These are phyloP conservation scores for Apodemus speciosus DNA, from an alignment of 2,113 vertebrate genomes.

Conservation along the genomic window DNA sequence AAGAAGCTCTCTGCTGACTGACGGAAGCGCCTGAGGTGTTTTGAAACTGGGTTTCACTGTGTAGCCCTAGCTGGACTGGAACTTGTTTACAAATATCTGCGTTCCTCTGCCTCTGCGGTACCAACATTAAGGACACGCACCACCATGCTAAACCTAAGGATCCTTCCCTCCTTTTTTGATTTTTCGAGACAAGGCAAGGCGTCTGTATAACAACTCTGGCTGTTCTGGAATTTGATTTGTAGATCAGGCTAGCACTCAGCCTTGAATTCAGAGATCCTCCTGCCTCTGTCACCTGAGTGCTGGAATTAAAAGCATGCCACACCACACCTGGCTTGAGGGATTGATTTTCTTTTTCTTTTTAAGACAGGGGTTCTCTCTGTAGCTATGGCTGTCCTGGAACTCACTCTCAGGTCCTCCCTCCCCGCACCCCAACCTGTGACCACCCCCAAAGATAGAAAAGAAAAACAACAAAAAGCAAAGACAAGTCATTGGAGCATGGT, in stretches of 20 bases:
- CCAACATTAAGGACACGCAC: not conserved
- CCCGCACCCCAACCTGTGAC: not conserved
- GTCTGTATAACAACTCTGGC: not conserved
- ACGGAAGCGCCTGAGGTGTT: not conserved
- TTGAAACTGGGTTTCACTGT: not conserved
- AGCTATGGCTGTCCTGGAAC: not conserved
- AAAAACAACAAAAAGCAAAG: not conserved
- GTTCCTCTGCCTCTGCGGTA: not conserved
- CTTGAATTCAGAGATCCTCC: not conserved
- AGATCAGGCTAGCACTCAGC: not conserved
- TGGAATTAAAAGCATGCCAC: not conserved
- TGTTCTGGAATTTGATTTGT: not conserved
- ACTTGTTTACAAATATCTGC: not conserved
- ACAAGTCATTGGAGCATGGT: not conserved
- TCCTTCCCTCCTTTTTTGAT: not conserved
- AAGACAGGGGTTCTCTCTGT: not conserved
- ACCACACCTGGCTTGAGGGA: not conserved
- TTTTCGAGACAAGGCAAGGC: not conserved
- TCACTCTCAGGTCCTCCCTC: not conserved
- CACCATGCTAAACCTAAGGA: not conserved
- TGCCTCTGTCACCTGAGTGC: not conserved
- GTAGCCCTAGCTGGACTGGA: too few species aligned
- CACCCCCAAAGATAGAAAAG: not conserved
- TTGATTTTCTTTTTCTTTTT: not conserved
- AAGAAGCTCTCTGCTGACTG: not conserved